Percentiles rank a stretch among this genome's conserved stretches.
Conservation (phyloP, 1,140 invertebrate genomes). For the Drosophila varians region DNA sequence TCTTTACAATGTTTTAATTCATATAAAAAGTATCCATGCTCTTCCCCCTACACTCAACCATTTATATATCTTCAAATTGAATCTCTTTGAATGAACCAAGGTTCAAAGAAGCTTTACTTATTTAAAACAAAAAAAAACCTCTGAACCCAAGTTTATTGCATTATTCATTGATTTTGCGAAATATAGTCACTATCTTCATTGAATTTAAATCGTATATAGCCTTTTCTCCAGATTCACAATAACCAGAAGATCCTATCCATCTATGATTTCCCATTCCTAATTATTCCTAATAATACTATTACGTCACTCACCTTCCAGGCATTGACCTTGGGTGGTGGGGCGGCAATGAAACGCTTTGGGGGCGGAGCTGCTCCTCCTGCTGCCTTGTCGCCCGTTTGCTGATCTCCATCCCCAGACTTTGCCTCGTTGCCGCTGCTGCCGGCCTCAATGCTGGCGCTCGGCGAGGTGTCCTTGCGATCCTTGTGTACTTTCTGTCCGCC, state of each 20-base stretch:
- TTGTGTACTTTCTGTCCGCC: slow-evolving; percentile 49
- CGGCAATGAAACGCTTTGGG: slow-evolving; percentile 85
- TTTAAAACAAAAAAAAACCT: not conserved
- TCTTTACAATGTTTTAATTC: too few species aligned
- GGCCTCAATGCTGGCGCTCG: slow-evolving; percentile 73
- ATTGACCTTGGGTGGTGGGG: slow-evolving; percentile 85
- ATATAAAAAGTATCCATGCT: too few species aligned
- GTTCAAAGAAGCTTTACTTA: not conserved
- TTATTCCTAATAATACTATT: too few species aligned
- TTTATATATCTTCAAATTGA: too few species aligned
- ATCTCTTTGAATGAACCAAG: too few species aligned
- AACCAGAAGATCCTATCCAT: too few species aligned
- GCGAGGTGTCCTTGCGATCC: slow-evolving; percentile 77
- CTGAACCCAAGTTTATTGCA: not conserved
- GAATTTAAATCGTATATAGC: too few species aligned
- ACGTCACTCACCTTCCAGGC: slow-evolving; percentile 84
- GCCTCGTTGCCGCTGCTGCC: slow-evolving; percentile 68
- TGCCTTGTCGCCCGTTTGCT: slow-evolving; percentile 23
- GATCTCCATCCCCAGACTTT: slow-evolving; percentile 58
- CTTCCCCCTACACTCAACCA: not conserved
- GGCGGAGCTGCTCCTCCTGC: slow-evolving; percentile 47
- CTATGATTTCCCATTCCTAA: too few species aligned
- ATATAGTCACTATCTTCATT: too few species aligned
- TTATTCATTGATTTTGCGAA: too few species aligned
- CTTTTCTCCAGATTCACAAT: too few species aligned